These are phyloP conservation scores for Cynodonichthys magdalenae DNA, from an alignment of 2,797 vertebrate species.

Conservation along the genomic window DNA sequence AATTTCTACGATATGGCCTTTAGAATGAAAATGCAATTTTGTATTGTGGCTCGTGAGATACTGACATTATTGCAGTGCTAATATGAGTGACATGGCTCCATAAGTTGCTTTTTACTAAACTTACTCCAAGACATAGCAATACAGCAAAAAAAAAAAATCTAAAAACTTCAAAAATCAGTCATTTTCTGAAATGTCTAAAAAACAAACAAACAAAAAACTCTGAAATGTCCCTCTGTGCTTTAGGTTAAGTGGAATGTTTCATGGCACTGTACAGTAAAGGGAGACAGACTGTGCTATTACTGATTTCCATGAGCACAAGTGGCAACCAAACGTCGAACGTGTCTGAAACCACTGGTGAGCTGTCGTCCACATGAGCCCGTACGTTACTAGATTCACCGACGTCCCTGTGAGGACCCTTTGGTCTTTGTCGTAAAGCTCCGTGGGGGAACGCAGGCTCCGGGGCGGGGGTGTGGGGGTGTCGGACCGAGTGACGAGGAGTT, in stretches of 20 bases:
- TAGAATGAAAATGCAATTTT: slow-evolving; percentile 33
- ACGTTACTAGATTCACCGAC: slow-evolving; percentile 57
- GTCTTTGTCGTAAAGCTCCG: slow-evolving; percentile 65
- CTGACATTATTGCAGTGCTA: slow-evolving; percentile 71
- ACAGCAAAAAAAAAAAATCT: slow-evolving; percentile 23
- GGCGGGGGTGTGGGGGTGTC: slow-evolving; percentile 2
- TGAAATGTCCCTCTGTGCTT: slow-evolving; percentile 75
- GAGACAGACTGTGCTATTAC: slow-evolving; percentile 72
- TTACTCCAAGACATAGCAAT: slow-evolving; percentile 20
- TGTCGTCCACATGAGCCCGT: slow-evolving; percentile 57
- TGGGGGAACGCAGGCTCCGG: slow-evolving; percentile 54
- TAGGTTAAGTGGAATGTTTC: slow-evolving; percentile 75
- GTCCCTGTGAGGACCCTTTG: slow-evolving; percentile 71
- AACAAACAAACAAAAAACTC: background rate
- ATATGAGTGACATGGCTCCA: slow-evolving; percentile 54
- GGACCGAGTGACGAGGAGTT: slow-evolving; percentile 25
- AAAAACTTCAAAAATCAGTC: slow-evolving; percentile 14
- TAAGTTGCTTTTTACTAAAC: slow-evolving; percentile 43
- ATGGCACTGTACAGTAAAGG: slow-evolving; percentile 80
- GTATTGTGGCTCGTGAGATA: slow-evolving; percentile 53
- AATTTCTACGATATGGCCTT: slow-evolving; percentile 62
- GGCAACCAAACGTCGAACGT: slow-evolving; percentile 55
- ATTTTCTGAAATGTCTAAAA: slow-evolving; percentile 47
- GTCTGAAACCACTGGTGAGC: slow-evolving; percentile 44
- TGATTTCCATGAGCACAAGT: slow-evolving; percentile 59